phyloP scores from a whole-genome alignment of 2,113 vertebrate species.

The Microtus ochrogaster region DNA sequence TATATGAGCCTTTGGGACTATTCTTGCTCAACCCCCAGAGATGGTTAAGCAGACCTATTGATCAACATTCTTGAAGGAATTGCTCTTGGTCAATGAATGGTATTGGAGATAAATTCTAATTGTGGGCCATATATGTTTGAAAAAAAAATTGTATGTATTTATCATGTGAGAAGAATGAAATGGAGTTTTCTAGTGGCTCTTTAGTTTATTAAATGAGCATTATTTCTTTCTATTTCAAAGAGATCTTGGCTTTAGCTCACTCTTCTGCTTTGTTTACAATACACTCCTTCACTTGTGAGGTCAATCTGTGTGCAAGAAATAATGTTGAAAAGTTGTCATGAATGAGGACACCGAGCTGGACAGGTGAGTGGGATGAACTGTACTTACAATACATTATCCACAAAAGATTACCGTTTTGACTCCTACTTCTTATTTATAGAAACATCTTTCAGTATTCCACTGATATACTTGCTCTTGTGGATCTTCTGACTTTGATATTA shows the following conservation, averaged over 20 bases:
- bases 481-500: slow-evolving; percentile 14
- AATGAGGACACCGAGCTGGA: not conserved
- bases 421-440: slow-evolving; percentile 14
- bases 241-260: not conserved
- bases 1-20: not conserved
- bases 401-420: slow-evolving; percentile 29
- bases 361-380: not conserved
- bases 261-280: slow-evolving; percentile 27
- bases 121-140: not conserved
- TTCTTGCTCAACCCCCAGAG: not conserved
- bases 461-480: slow-evolving; percentile 9
- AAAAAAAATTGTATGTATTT: not conserved
- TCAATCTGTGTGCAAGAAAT: not conserved
- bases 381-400: not conserved
- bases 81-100: not conserved
- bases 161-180: not conserved
- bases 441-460: not conserved
- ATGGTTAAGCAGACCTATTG: not conserved
- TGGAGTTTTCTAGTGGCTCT: not conserved
- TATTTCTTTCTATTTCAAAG: not conserved
- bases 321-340: not conserved
- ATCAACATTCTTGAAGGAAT: not conserved
- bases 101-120: not conserved
- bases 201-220: not conserved
- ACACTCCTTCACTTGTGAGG: not conserved